Evolutionary conservation across 2,888 invertebrate genomes (phyloP).

Genomic region (Zhengitettix transpicula): DNA sequence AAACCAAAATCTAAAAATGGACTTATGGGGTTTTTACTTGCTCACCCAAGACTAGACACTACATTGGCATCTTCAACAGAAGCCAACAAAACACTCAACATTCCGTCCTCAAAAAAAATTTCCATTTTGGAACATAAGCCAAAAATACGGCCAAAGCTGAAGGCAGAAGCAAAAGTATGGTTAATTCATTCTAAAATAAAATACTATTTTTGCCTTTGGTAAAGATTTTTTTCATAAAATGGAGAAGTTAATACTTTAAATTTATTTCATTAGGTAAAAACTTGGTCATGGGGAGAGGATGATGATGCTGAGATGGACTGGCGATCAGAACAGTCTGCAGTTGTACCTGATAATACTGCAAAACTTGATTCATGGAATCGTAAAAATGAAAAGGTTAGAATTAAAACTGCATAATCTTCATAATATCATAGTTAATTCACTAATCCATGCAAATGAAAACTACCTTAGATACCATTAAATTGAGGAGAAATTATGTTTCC

Average conservation of each 20-base stretch:
- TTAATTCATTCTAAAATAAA: not conserved
- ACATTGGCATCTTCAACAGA: not conserved
- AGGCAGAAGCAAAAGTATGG: slow-evolving; percentile 50
- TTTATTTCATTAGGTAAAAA: not conserved
- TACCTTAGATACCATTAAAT: too few species aligned
- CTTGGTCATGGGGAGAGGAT: slow-evolving; percentile 29
- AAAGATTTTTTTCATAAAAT: not conserved
- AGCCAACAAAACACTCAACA: not conserved
- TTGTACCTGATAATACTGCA: not conserved
- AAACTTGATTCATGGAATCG: not conserved
- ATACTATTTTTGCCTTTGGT: not conserved
- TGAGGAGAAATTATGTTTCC: too few species aligned
- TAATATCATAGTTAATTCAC: too few species aligned
- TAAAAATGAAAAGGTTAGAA: slow-evolving; percentile 8
- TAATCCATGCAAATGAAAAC: too few species aligned
- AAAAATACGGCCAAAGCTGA: slow-evolving; percentile 52
- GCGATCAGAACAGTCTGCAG: slow-evolving; percentile 7
- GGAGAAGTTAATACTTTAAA: not conserved
- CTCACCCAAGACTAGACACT: slow-evolving; percentile 2
- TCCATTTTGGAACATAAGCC: slow-evolving; percentile 22
- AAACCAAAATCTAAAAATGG: slow-evolving; percentile 40
- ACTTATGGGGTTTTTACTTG: slow-evolving; percentile 43
- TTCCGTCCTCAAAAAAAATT: not conserved
- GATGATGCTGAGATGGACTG: slow-evolving; percentile 36
- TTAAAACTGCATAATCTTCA: slow-evolving; percentile 14